Evolutionary conservation across 2,113 vertebrate species (phyloP).

Genomic region (Trematomus loennbergii): DNA sequence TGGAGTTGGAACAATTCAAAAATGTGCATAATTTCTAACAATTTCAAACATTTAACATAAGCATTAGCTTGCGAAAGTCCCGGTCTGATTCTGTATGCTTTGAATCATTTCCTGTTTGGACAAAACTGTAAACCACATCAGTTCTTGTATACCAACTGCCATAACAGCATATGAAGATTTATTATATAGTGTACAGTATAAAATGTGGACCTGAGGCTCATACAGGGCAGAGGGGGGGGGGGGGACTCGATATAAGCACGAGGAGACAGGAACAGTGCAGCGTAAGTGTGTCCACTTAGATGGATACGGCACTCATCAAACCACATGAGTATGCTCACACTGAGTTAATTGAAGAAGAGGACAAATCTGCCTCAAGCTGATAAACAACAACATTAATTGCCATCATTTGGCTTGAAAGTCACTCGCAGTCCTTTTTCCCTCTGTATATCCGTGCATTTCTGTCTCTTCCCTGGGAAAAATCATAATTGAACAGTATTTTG

Average conservation of each 20-base stretch:
- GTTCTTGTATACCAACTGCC: background rate
- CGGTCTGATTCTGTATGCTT: background rate
- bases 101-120: background rate
- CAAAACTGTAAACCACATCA: background rate
- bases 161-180: background rate
- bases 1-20: too few species aligned
- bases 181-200: background rate
- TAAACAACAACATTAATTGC: slow-evolving; percentile 70
- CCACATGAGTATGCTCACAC: slow-evolving; percentile 61
- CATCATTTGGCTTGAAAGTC: slow-evolving; percentile 57
- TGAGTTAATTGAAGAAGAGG: slow-evolving; percentile 64
- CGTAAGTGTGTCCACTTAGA: slow-evolving; percentile 50
- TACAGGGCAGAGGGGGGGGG: background rate
- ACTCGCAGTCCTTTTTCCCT: slow-evolving; percentile 2
- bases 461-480: slow-evolving; percentile 6
- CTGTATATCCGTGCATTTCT: slow-evolving; percentile 6
- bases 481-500: slow-evolving; percentile 5
- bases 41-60: background rate
- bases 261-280: slow-evolving; percentile 3
- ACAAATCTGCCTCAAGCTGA: slow-evolving; percentile 60
- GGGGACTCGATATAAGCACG: slow-evolving; percentile 1
- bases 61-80: background rate
- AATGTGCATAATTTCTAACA: background rate
- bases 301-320: slow-evolving; percentile 58
- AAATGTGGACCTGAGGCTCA: background rate